Base-by-base conservation (phyloP, 2,888 invertebrate genomes). In the Tridacna gigas region DNA sequence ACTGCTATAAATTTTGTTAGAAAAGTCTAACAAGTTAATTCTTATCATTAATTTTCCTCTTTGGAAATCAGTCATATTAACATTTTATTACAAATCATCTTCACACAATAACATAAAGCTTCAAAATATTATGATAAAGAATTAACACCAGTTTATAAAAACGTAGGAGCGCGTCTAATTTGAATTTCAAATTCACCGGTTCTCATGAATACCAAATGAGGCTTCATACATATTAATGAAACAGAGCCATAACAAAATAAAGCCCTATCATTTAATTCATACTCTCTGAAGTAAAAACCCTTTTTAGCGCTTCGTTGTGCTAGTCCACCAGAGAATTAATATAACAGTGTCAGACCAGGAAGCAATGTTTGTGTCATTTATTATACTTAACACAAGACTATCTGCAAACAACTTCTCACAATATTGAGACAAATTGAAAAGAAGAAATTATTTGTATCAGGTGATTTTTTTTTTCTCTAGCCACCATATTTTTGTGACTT, bases 211-310 rank as follows among this genome's bases (percentile, higher is more conserved):
- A 75, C 45, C 75, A 75, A 75, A 75, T 75, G 45, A 75, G 63
- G 12, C 61, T 63, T 83, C 75, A 86, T 86, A 86, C 83, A 86
- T 86, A 86, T 86, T 86, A 83, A 86, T 86, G 67, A 47, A 48
- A 51, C 22, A 37, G 51, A 20, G 61, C 12, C 61, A 79, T 12
- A 51, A 51, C 20, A 71, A 71, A 71, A 37, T 37, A 37, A 37
- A 37, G 7, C 37, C 37, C 37, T 7, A 37, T 37, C 37, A 7
- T 37, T 37, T 37, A 37, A 37, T 37, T 37, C 37, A 37, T 37
- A 37, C 7, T 37, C 37, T 37, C 37, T 37, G 37, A 4, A 37
- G 37, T 4, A 37, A 37, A 2, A 37, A 37, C 37, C 37, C 37
- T 37, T 37, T 4, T 37, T 37, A 37, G 2, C 7, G 2, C 3